Evolutionary conservation across 1,140 invertebrate species (phyloP), one percentile per base, ranked within the genome.

Genomic region (Drosophila oshimai): DNA sequence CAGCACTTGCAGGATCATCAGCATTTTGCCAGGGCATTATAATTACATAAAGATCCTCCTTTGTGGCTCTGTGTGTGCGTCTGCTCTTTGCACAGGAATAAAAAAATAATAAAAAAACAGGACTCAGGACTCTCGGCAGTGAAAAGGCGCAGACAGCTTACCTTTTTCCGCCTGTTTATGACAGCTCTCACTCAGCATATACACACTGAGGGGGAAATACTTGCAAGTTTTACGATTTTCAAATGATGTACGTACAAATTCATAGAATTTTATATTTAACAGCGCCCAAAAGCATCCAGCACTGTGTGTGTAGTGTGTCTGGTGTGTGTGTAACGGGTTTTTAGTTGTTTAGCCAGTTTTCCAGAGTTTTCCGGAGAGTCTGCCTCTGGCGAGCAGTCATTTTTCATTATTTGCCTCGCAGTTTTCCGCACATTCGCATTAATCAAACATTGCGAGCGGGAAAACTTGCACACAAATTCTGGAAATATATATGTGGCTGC

Each of bases 231-330:
- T 87, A 87, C 81, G 81, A 87, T 87, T 87, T 77, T 88, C 81
- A 87, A 88, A 87, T 87, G 81, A 81, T 87, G 81, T 88, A 87
- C 83, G 81, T 87, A 87, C 83, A 87, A 87, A 87, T 87, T 87
- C 81, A 87, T 87, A 87, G 81, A 87, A 87, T 87, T 87, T 87
- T 87, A 87, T 87, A 87, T 87, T 87, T 81, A 61, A 87, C 76
- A 87, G 51, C 76, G 76, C 81, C 81, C 81, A 81, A 73, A 77
- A 74, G 81, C 64, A 54, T 58, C 61, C 71, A 68, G 26, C 37
- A 6, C 18, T 37, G 41, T 33, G 34, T 28, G 12, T 34, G 5
- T 49, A 39, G 6, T 33, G 9, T 33, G 28, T 26, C 47, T 15
- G 22, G 17, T 41, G 22, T 51, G 49, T 58, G 24, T 57, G 41